Evolutionary conservation across 2,888 invertebrate species (phyloP).

Genomic region (Sycophila texana): DNA sequence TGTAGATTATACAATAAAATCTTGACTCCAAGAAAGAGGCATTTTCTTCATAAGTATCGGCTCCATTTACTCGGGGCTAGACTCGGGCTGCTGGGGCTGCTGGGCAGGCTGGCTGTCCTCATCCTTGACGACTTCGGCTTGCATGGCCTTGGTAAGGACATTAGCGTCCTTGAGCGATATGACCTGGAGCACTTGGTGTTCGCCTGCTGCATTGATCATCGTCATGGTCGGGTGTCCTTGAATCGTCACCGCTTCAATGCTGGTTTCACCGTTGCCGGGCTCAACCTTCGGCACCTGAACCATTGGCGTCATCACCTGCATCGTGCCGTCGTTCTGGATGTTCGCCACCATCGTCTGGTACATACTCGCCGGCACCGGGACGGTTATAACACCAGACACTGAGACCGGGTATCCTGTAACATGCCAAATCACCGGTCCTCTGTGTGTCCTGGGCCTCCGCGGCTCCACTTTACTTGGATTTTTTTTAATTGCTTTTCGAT

Average conservation of each 20-base stretch:
- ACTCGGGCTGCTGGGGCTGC: conserved; percentile 67
- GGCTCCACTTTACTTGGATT: not conserved
- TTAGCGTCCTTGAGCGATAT: conserved; percentile 91
- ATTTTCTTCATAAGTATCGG: not conserved
- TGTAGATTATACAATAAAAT: conserved; percentile 43
- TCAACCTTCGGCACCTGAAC: conserved; percentile 90
- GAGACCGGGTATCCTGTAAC: conserved; percentile 86
- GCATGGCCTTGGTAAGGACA: conserved; percentile 88
- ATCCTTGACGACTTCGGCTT: conserved; percentile 74
- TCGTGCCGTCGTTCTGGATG: conserved; percentile 89
- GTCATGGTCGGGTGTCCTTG: conserved; percentile 90
- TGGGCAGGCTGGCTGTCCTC: conserved; percentile 72
- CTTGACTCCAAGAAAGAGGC: not conserved
- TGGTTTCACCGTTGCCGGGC: conserved; percentile 83
- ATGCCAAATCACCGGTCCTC: conserved; percentile 56
- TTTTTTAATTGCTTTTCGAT: conserved; percentile 1
- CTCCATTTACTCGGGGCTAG: conserved; percentile 71
- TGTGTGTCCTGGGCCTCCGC: conserved; percentile 15
- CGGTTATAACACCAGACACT: conserved; percentile 95
- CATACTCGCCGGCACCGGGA: conserved; percentile 95
- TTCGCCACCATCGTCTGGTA: conserved; percentile 97
- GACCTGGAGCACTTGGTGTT: conserved; percentile 89
- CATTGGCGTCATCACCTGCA: conserved; percentile 86
- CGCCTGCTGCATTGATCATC: conserved; percentile 81
- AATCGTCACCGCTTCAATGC: conserved; percentile 86